A percentile compares a stretch with the other conserved stretches of the same genome.
These are phyloP conservation scores for Cephalopholis sonnerati DNA, from an alignment of 2,113 vertebrate genomes.

Conservation along the genomic window DNA sequence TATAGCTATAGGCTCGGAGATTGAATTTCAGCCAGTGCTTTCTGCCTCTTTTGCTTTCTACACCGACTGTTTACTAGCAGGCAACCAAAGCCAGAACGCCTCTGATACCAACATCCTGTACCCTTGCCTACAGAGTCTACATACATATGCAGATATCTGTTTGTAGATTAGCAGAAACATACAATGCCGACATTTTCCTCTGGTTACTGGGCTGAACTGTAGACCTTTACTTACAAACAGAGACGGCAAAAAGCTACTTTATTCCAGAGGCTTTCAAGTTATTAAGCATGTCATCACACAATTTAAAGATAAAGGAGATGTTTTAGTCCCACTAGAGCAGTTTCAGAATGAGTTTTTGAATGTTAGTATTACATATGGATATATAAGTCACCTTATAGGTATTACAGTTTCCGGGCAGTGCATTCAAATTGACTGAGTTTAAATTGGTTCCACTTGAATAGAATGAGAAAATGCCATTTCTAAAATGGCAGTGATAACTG, in stretches of 20 bases:
- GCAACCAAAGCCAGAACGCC: no score
- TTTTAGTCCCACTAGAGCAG: conserved; percentile 22
- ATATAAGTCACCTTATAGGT: conserved; percentile 26
- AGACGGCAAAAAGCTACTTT: conserved; percentile 25
- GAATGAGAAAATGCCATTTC: conserved; percentile 54
- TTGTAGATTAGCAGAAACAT: no score
- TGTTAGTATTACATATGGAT: conserved; percentile 41
- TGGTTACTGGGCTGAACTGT: background rate
- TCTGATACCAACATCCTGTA: no score
- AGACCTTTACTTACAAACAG: conserved; percentile 1
- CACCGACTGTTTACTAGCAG: no score
- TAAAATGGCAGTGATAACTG: conserved; percentile 58
- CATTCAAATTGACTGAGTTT: conserved; percentile 50
- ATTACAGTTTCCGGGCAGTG: conserved; percentile 32
- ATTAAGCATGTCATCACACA: conserved; percentile 53
- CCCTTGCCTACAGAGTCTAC: no score
- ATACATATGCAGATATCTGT: no score
- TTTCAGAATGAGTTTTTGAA: conserved; percentile 44
- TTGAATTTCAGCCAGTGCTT: no score
- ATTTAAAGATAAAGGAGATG: conserved; percentile 57
- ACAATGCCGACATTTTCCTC: no score
- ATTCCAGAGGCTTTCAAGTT: conserved; percentile 13
- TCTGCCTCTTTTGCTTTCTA: no score
- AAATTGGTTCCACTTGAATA: conserved; percentile 60
- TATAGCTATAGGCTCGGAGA: no score